phyloP scores from a whole-genome alignment of 1,140 invertebrate genomes.

The Dinoponera quadriceps region DNA sequence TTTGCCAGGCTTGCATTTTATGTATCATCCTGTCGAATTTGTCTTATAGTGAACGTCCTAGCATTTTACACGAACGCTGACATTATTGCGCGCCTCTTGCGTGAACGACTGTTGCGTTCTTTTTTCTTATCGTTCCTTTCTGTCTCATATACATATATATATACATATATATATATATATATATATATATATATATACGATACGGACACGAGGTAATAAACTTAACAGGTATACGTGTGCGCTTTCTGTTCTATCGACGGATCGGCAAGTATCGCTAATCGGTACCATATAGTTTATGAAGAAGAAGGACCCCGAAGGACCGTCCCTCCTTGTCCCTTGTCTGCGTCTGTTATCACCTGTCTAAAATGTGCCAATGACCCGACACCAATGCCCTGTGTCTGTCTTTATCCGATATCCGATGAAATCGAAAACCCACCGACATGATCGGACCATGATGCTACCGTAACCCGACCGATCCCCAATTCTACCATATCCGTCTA shows the following conservation, averaged over 20 bases:
- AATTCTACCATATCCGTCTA: conserved; percentile 12
- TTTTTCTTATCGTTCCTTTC: conserved; percentile 68
- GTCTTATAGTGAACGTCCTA: conserved; percentile 79
- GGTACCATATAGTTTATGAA: conserved; percentile 67
- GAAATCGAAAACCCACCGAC: conserved; percentile 70
- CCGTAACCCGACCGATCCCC: conserved; percentile 6
- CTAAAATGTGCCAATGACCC: conserved; percentile 78
- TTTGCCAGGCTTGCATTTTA: conserved; percentile 83
- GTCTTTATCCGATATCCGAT: conserved; percentile 77
- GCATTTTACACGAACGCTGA: conserved; percentile 70
- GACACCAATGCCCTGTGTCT: conserved; percentile 77
- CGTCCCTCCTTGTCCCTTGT: conserved; percentile 86
- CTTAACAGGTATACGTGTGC: conserved; percentile 44
- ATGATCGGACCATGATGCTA: conserved; percentile 53
- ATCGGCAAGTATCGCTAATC: conserved; percentile 70
- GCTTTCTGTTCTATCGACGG: conserved; percentile 72
- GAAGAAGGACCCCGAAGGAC: conserved; percentile 75
- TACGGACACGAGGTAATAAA: conserved; percentile 62
- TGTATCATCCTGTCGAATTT: conserved; percentile 79
- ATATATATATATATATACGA: conserved; percentile 64
- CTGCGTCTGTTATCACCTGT: conserved; percentile 87
- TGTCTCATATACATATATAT: conserved; percentile 60
- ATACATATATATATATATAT: conserved; percentile 61
- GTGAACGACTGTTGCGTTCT: conserved; percentile 70
- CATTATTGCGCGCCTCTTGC: conserved; percentile 73